phyloP scores from a whole-genome alignment of 2,113 vertebrate genomes.

The Callipepla californica region DNA sequence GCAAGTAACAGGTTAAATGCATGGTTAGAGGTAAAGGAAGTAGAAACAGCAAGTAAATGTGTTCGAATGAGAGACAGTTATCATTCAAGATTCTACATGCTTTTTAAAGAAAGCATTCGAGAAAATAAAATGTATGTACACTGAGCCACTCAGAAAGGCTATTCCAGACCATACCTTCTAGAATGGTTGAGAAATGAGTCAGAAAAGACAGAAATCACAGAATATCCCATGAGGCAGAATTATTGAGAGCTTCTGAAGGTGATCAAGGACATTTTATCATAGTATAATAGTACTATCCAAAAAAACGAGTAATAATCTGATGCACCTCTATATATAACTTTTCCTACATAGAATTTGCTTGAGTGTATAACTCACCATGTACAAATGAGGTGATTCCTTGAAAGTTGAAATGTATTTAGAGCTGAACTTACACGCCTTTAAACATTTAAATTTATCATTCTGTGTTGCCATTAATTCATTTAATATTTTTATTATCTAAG shows the following conservation, averaged over 20 bases:
- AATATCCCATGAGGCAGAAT: not conserved
- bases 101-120: not conserved
- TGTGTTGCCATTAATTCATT: not conserved
- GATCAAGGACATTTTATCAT: not conserved
- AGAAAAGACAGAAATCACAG: not conserved
- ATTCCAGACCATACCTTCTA: not conserved
- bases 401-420: not conserved
- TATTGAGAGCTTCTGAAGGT: not conserved
- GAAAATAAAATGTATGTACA: not conserved
- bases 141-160: not conserved
- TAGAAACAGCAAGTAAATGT: not conserved
- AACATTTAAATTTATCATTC: not conserved
- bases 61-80: not conserved
- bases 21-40: not conserved
- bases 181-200: not conserved
- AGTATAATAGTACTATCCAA: not conserved
- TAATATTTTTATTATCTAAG: not conserved
- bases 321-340: not conserved
- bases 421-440: not conserved
- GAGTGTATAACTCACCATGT: not conserved
- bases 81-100: not conserved
- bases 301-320: not conserved
- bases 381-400: not conserved
- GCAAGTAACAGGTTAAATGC: not conserved
- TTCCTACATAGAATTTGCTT: not conserved